A percentile compares a stretch with the other conserved stretches of the same genome.
phyloP scores from a whole-genome alignment of 2,888 invertebrate species.

The Cryptocheilus praepositus region DNA sequence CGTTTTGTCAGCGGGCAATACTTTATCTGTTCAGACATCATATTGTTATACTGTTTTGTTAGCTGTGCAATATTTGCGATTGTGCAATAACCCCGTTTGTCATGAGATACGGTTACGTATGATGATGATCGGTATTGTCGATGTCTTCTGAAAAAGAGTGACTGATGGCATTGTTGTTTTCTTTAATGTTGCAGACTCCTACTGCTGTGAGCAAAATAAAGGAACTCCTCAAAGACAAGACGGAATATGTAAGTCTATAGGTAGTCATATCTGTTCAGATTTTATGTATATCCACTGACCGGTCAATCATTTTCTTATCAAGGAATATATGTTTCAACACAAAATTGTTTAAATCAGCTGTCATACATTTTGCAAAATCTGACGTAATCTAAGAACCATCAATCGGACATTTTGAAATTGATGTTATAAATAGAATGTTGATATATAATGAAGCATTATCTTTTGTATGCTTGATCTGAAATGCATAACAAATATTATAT shows the following conservation, averaged over 20 bases:
- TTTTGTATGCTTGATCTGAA: neutral
- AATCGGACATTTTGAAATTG: neutral
- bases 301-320: too few species aligned
- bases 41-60: neutral
- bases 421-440: neutral
- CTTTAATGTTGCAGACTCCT: slow-evolving; percentile 80
- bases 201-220: slow-evolving; percentile 91
- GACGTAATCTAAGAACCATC: neutral
- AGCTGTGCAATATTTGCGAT: neutral
- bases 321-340: too few species aligned
- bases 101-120: too few species aligned
- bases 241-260: slow-evolving; percentile 80
- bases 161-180: slow-evolving; percentile 27
- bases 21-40: too few species aligned
- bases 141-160: neutral
- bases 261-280: neutral
- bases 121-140: too few species aligned
- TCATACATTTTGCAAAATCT: neutral
- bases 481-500: neutral
- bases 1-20: too few species aligned
- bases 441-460: neutral
- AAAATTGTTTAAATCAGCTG: neutral
- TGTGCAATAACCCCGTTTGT: neutral
- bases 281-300: neutral
- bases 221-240: slow-evolving; percentile 84